phyloP scores from a whole-genome alignment of 2,113 vertebrate genomes.

The Chunga burmeisteri region DNA sequence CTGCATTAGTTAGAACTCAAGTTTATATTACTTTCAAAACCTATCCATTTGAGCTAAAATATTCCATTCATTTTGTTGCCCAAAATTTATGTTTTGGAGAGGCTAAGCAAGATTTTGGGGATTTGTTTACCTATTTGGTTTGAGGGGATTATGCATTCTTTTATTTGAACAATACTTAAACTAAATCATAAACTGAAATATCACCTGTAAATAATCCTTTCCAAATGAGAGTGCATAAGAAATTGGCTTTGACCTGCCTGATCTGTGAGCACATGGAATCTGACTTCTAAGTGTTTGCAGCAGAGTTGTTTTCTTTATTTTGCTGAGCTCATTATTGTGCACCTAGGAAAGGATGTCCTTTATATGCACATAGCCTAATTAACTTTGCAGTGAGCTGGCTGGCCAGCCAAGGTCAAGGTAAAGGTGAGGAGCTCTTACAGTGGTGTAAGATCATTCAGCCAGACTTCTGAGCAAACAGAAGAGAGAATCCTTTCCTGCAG shows the following conservation, averaged over 20 bases:
- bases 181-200: not conserved
- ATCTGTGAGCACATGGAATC: not conserved
- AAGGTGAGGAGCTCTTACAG: not conserved
- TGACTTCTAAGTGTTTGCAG: not conserved
- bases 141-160: not conserved
- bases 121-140: not conserved
- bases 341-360: not conserved
- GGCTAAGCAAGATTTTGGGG: not conserved
- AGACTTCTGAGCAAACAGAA: not conserved
- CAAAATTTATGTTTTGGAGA: not conserved
- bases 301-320: not conserved
- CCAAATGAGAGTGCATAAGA: not conserved
- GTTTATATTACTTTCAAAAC: not conserved
- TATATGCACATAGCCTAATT: accelerated
- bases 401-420: not conserved
- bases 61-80: not conserved
- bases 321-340: not conserved
- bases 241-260: not conserved
- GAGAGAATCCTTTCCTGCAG: not conserved
- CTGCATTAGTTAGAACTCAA: not conserved
- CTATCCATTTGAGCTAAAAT: not conserved
- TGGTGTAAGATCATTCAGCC: not conserved
- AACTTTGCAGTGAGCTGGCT: not conserved
- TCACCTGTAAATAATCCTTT: not conserved
- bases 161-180: not conserved